Percentiles rank a stretch among this genome's conserved stretches.
Conservation (phyloP, 2,797 vertebrate genomes). For the Helarctos malayanus region DNA sequence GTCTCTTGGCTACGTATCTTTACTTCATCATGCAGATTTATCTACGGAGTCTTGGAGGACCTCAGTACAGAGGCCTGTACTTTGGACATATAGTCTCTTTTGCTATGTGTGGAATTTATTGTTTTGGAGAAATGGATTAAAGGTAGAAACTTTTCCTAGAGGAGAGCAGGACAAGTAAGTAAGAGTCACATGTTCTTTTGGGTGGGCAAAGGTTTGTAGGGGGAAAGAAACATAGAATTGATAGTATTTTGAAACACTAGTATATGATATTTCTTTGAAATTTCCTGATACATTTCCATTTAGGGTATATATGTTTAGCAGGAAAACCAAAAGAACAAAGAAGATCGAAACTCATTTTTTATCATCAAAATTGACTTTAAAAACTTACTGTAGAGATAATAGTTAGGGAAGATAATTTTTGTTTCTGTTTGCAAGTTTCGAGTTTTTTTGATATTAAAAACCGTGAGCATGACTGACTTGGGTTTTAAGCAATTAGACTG, state of each 20-base stretch:
- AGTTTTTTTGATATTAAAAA: background rate
- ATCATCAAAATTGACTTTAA: background rate
- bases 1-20: background rate
- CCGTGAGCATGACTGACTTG: background rate
- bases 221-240: background rate
- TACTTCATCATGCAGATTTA: background rate
- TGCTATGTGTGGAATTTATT: background rate
- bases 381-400: background rate
- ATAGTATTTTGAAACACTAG: conserved; percentile 10
- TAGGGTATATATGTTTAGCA: background rate
- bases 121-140: background rate
- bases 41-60: background rate
- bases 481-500: background rate
- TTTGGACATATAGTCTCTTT: background rate
- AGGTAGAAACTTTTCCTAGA: background rate
- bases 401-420: background rate
- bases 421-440: background rate
- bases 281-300: background rate
- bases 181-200: background rate
- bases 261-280: background rate
- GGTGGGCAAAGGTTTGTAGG: background rate
- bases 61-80: background rate
- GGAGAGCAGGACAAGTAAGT: background rate
- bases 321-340: background rate
- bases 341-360: background rate